Evolutionary conservation across 2,797 vertebrate species (phyloP), one percentile per base, ranked within the genome.

Genomic region (Picus viridis): DNA sequence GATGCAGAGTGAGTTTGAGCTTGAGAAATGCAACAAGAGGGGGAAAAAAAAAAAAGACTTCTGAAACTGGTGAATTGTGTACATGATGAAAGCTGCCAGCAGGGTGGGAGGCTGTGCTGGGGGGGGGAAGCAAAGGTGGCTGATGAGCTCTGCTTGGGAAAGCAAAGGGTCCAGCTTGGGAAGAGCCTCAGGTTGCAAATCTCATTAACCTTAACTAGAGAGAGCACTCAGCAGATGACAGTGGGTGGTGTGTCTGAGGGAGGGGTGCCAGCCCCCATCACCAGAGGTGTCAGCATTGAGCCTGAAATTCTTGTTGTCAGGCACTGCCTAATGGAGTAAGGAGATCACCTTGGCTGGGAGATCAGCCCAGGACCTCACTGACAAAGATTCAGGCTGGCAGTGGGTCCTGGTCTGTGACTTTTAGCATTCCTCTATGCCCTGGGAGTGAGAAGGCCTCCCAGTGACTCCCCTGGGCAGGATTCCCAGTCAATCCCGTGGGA

Each of bases 251-350:
- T 4, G 6, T 18, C 32, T 39, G 4, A 16, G 76, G 51, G 86
- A 16, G 45, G 7, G 24, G 8, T 93, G 81, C 63, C 88, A 86
- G 51, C 29, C 59, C 8, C 0, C 30, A 69, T 83, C 81, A 56
- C 0, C 23, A 15, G 64, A 76, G 32, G 34, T 73, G 61, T 79
- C 82, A 70, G 84, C 49, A 26, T 7, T 62, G 75, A 87, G 23
- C 57, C 30, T 53, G 29, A 57, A 76, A 93, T 93, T 84, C 53
- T 47, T 79, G 61, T 16, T 96, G 90, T 93, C 92, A 93, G 89
- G 23, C 70, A 67, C 47, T 47, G 43, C 65, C 65, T 92, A 70
- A 68, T 53, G 27, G 72, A 58, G 26, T 88, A 86, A 91, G 67
- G 74, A 53, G 70, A 70, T 91, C 80, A 56, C 1, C 4, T 2